Evolutionary conservation across 2,113 vertebrate species (phyloP).

Genomic region (Pomatorhinus ruficollis): DNA sequence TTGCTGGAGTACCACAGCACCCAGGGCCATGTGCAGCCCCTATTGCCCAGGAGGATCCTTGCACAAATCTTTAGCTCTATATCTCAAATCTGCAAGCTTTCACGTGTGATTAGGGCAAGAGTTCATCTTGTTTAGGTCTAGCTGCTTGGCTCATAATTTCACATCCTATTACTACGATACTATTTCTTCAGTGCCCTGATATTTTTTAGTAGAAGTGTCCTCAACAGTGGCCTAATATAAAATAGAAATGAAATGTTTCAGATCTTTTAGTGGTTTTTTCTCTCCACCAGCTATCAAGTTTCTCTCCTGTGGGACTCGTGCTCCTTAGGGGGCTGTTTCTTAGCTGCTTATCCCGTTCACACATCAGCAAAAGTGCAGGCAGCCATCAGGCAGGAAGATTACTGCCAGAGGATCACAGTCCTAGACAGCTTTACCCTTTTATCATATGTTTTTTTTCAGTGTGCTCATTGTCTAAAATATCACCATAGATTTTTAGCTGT

Average conservation of each 20-base stretch:
- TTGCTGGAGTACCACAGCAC: not conserved
- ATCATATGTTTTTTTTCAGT: not conserved
- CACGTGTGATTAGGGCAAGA: accelerated
- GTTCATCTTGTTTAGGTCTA: not conserved
- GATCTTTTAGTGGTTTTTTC: not conserved
- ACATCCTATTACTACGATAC: not conserved
- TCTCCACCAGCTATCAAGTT: not conserved
- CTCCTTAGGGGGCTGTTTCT: not conserved
- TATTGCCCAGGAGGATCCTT: not conserved
- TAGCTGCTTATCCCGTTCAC: not conserved
- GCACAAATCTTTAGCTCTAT: not conserved
- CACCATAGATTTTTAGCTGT: not conserved
- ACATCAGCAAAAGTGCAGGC: not conserved
- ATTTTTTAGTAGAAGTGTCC: not conserved
- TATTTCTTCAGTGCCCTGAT: not conserved
- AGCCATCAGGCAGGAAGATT: not conserved
- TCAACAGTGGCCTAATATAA: not conserved
- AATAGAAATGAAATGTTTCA: not conserved
- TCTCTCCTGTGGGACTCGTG: not conserved
- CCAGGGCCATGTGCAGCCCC: not conserved
- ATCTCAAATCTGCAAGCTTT: not conserved
- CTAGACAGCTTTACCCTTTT: not conserved
- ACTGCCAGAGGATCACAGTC: not conserved
- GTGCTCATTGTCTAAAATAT: not conserved
- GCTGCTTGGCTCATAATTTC: not conserved